Base-by-base conservation (phyloP, 1,140 invertebrate genomes). In the Drosophila pallidifrons region DNA sequence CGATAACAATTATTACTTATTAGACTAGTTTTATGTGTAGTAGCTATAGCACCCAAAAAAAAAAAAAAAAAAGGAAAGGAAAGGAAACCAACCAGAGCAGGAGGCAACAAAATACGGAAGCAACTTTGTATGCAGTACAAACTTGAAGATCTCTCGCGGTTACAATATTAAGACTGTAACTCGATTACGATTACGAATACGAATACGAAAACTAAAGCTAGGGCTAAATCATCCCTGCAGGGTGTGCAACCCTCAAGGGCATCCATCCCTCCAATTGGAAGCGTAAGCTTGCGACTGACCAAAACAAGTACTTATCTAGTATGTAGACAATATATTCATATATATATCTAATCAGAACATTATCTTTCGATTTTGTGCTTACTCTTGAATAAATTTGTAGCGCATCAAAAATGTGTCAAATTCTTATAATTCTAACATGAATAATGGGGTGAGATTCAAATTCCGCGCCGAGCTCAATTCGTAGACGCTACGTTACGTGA, bases 311-410 rank as follows among this genome's bases (percentile, higher is more conserved):
- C 47, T 49, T 49, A 49, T 28, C 47, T 49, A 49, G 20, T 49
- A 49, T 28, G 15, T 49, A 28, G 15, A 47, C 6, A 47, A 15
- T 8, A 46, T 46, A 25, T 25, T 25, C 20, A 25, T 49, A 49
- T 49, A 49, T 49, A 11, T 49, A 49, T 28, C 46, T 47, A 20
- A 38, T 38, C 35, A 38, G 7, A 38, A 38, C 10, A 10, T 38
- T 0, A 38, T 38, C 8, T 47, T 46, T 47, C 6, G 20, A 25
- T 25, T 25, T 25, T 20, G 35, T 32, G 65, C 43, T 58, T 25
- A 25, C 20, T 25, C 20, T 25, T 66, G 25, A 72, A 72, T 72
- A 72, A 72, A 72, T 72, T 38, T 8, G 8, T 59, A 58, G 66
- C 49, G 43, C 20, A 47, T 46, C 35, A 38, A 38, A 38, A 3